Evolutionary conservation across 2,888 invertebrate species (phyloP).

Genomic region (Eupithecia subumbrata): DNA sequence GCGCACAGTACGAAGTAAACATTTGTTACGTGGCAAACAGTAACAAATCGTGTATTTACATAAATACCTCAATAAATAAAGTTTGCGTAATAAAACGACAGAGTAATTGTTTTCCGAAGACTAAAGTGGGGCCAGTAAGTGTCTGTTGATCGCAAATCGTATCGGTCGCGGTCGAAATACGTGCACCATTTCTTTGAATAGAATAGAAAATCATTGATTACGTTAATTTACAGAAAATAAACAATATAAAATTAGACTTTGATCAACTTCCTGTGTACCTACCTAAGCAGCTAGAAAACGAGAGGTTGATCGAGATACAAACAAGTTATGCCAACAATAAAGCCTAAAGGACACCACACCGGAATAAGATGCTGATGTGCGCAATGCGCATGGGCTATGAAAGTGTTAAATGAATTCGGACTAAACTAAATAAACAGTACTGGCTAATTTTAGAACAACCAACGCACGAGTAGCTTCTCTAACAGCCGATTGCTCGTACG

Average conservation of each 20-base stretch:
- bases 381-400: no score
- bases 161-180: conserved; percentile 4
- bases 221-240: no score
- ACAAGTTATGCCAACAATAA: neutral
- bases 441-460: neutral
- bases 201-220: no score
- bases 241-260: neutral
- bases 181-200: neutral
- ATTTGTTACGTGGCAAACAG: conserved; percentile 37
- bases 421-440: no score
- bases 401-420: no score
- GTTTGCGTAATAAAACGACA: conserved; percentile 50
- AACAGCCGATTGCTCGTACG: neutral
- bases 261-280: neutral
- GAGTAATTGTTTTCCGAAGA: conserved; percentile 51
- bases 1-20: neutral
- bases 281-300: neutral
- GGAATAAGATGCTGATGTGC: no score
- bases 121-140: conserved; percentile 43
- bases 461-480: no score
- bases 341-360: neutral
- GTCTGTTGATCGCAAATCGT: conserved; percentile 44
- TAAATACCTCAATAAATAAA: conserved; percentile 42
- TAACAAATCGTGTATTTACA: conserved; percentile 46
- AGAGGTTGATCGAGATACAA: neutral